These are phyloP conservation scores for Gadopsis marmoratus DNA, from an alignment of 2,797 vertebrate species.

Conservation along the genomic window DNA sequence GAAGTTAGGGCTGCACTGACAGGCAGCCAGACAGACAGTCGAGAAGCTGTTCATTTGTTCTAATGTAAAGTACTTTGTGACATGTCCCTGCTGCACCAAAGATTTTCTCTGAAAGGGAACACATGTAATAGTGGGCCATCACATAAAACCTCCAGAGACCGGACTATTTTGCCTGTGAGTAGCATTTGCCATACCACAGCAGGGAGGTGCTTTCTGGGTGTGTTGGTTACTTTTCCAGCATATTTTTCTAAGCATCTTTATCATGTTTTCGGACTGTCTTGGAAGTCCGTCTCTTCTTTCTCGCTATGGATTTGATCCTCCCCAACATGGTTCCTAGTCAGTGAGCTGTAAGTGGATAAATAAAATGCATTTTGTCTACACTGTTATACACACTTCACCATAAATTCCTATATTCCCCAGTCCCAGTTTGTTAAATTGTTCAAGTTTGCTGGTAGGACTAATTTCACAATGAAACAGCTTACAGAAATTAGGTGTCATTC, in stretches of 20 bases:
- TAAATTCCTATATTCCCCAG: too few relatives aligned
- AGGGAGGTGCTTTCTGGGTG: not conserved
- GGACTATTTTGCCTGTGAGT: constrained; percentile 39
- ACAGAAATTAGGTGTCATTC: too few relatives aligned
- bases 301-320: not conserved
- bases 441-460: too few relatives aligned
- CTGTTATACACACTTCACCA: too few relatives aligned
- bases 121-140: constrained; percentile 51
- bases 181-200: constrained; percentile 30
- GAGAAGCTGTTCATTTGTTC: constrained; percentile 92
- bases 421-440: too few relatives aligned
- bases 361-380: not conserved
- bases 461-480: too few relatives aligned
- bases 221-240: constrained; percentile 1
- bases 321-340: not conserved
- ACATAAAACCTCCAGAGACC: constrained; percentile 59
- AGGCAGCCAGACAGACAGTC: constrained; percentile 82
- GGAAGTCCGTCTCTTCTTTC: not conserved
- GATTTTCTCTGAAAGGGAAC: constrained; percentile 62
- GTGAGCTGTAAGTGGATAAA: not conserved
- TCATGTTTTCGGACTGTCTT: not conserved
- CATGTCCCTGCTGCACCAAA: constrained; percentile 59
- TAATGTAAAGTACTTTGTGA: constrained; percentile 83
- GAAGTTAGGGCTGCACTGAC: constrained; percentile 42
- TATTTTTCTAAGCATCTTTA: not conserved